Evolutionary conservation across 2,888 invertebrate genomes (phyloP), one percentile per base, ranked within the genome.

Genomic region (Trichopoda pennipes): DNA sequence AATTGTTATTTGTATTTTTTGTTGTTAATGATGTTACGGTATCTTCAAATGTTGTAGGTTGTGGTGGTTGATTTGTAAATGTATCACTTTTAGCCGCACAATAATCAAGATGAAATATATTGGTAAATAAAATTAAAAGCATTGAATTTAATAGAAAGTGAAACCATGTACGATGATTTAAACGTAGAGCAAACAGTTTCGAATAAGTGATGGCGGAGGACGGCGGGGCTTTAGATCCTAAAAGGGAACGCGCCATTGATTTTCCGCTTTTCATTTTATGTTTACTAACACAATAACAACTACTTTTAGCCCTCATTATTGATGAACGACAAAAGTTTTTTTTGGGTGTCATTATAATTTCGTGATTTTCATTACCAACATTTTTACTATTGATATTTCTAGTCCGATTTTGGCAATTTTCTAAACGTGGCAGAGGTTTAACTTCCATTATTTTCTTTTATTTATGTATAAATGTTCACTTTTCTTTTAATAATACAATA

Each of bases 191-290:
- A 35, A 66, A 64, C n/a, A 56, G 19, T 32, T 64, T 70, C 16
- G 19, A n/a, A 9, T 47, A 4, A 28, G 35, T 16, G 38, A 21
- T 9, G 19, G 6, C 12, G 49, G 2, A 14, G 21, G 35, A 19
- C 42, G 38, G n/a, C 32, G 12, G 28, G 58, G 21, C 10, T 28
- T 47, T 70, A 76, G 74, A 82, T 49, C 85, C 81, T 83, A 86
- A 82, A 84, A 74, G 76, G 66, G 85, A 79, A 64, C 79, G 72
- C 73, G 61, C 75, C 84, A 87, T 87, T 86, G 86, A 87, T 87
- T 88, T 88, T 87, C 78, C 85, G 84, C 84, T 81, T 87, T 84
- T 85, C 76, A 85, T 86, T 82, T 84, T 75, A 42, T 63, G 56
- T 64, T 77, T 77, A 77, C 63, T 70, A 63, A 38, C 69, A 63